Evolutionary conservation across 1,140 invertebrate species (phyloP).

Genomic region (Physella acuta): DNA sequence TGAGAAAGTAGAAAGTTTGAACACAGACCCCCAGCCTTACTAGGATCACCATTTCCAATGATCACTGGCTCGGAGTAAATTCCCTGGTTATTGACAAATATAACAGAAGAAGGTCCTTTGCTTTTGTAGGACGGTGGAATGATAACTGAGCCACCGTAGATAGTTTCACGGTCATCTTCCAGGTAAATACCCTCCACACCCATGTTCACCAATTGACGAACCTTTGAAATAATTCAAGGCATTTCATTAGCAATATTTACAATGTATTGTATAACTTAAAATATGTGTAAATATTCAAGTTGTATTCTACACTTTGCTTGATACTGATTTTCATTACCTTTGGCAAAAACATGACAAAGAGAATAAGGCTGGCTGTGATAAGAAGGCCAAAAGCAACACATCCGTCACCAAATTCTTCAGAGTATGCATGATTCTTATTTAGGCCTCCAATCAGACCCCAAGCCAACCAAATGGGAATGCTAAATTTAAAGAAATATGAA

Average conservation of each 20-base stretch:
- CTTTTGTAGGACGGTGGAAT: slow-evolving; percentile 51
- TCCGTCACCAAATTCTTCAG: slow-evolving; percentile 69
- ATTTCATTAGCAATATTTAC: no score
- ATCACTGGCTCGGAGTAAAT: slow-evolving; percentile 47
- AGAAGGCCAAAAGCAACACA: slow-evolving; percentile 85
- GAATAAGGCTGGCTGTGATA: slow-evolving; percentile 78
- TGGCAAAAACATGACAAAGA: slow-evolving; percentile 90
- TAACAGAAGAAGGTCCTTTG: slow-evolving; percentile 73
- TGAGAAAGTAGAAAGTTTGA: no score
- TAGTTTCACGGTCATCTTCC: slow-evolving; percentile 71
- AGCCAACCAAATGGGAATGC: slow-evolving; percentile 83
- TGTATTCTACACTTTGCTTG: neutral
- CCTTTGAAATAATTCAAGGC: slow-evolving; percentile 29
- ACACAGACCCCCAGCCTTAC: slow-evolving; percentile 24
- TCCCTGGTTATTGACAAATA: slow-evolving; percentile 60
- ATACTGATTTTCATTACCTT: slow-evolving; percentile 61
- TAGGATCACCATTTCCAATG: slow-evolving; percentile 44
- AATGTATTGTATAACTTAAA: no score
- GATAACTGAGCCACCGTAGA: slow-evolving; percentile 64
- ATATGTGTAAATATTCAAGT: no score
- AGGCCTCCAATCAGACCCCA: slow-evolving; percentile 75
- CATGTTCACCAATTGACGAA: slow-evolving; percentile 82
- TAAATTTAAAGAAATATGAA: slow-evolving; percentile 39
- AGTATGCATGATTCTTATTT: slow-evolving; percentile 63
- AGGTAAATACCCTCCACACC: slow-evolving; percentile 72